Evolutionary conservation across 1,140 invertebrate species (phyloP).

Genomic region (Cyclargus thomasi): DNA sequence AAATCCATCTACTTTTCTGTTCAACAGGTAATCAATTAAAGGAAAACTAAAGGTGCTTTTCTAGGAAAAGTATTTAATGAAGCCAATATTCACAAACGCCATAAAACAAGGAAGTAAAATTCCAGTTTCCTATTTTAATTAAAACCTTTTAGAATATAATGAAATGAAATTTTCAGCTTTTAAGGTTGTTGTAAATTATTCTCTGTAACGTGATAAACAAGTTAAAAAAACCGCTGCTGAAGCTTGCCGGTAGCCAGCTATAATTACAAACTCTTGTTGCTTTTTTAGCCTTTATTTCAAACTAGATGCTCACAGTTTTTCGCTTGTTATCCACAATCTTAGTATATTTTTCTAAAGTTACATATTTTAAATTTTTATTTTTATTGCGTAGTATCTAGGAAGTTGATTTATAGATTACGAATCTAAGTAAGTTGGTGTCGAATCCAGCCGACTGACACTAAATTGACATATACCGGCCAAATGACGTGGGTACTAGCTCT

Average conservation of each 20-base stretch:
- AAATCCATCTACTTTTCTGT: too few species aligned
- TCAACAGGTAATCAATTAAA: too few species aligned
- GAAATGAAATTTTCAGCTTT: not conserved
- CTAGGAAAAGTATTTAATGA: too few species aligned
- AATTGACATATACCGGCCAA: too few species aligned
- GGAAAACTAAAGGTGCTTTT: too few species aligned
- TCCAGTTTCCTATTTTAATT: not conserved
- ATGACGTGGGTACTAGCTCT: too few species aligned
- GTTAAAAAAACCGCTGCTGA: not conserved
- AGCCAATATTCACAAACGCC: not conserved
- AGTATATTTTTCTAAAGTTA: not conserved
- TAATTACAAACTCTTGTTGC: conserved; percentile 1
- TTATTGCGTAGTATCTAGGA: not conserved
- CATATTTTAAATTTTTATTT: not conserved
- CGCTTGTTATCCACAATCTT: not conserved
- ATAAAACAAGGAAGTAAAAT: too few species aligned
- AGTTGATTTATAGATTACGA: too few species aligned
- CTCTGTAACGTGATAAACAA: not conserved
- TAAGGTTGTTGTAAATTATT: not conserved
- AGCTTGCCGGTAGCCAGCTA: not conserved
- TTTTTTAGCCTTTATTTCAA: not conserved
- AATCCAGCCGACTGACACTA: too few species aligned
- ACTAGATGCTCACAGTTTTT: not conserved
- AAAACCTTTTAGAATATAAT: conserved; percentile 1
- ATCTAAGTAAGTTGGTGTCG: too few species aligned